Base-by-base conservation (phyloP, 2,888 invertebrate species). In the Linhomoeus sp. region DNA sequence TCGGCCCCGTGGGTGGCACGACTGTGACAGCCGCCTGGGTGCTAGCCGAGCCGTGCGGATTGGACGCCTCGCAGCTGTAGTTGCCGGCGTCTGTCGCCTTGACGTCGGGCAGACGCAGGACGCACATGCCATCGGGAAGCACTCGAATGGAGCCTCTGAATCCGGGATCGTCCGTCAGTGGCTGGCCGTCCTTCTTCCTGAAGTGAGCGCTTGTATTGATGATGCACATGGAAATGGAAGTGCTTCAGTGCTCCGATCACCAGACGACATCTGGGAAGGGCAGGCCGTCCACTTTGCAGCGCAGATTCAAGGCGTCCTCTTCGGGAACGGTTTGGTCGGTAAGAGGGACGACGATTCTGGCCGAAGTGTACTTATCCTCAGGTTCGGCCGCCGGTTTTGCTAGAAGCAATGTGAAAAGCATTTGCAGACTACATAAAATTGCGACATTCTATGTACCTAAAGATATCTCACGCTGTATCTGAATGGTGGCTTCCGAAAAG, bases 381-480 rank as follows among this genome's bases (percentile, higher is more conserved):
- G 5, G 7, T 29, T 12, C 12, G 29, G 29, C 7, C 29, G 29
- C 29, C 12, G 29, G 29, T 12, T 29, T 29, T 5, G 7, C 29
- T 29, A 9, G 29, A 29, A n/a, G n/a, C n/a, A n/a, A 29, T 12
- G 29, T 12, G 29, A 5, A 29, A 29, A 29, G 7, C 7, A 9
- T 29, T 5, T 29, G 29, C n/a, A n/a, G n/a, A n/a, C n/a, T n/a
- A n/a, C n/a, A n/a, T 29, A 12, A 29, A 5, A 29, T 12, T 12
- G 5, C 29, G 12, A 29, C 29, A 29, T 5, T 29, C 12, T 29
- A 5, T 29, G 29, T 29, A 12, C 12, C 12, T 5, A 25, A 45
- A 23, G 23, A 39, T 14, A 20, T 72, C 77, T 75, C 66, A 83
- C 83, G 81, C 66, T 77, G 79, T 1, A 86, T 80, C 45, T 5